Evolutionary conservation across 2,113 vertebrate genomes (phyloP), one percentile per base, ranked within the genome.

Genomic region (Caranx ignobilis): DNA sequence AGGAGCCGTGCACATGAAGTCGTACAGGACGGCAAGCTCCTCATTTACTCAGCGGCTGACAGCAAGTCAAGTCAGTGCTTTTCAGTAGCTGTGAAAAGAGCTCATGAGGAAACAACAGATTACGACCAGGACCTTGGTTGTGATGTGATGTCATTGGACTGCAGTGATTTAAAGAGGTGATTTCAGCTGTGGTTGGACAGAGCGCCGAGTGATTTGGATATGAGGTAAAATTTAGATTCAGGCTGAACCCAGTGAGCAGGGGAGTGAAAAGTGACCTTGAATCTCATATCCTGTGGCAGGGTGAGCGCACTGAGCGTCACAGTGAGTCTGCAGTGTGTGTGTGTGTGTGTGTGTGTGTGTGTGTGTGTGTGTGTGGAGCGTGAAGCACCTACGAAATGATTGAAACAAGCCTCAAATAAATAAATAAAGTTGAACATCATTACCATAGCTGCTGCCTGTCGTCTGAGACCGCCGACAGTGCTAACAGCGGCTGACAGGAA

Each of bases 201-300:
- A 71, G 39, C 68, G 35, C 55, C 21, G 7, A 67, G 69, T 71
- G 68, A 84, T 67, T 77, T 55, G 37, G 41, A 71, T 41, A 21
- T 48, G 54, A 59, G 62, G 32, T 16, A 32, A 71, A 79, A 76
- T 64, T 81, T 83, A 52, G 77, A 71, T 74, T 39, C 6, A 31
- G 41, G 50, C 64, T 31, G 16, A 63, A 52, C 55, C 57, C 61
- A 65, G 60, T 12, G 64, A 74, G 75, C 63, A 73, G 52, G 11
- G 19, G 54, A 77, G 60, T 66, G 56, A 64, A 72, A 64, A 50
- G 48, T 74, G 70, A 86, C 70, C 84, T 88, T 87, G 76, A 59
- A n/a, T 82, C 43, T 69, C 18, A 18, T 68, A 11, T 37, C 34
- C 69, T 19, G 21, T 12, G n/a, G 21, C 37, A 31, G 13, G 31